Percentiles rank a stretch among this genome's conserved stretches.
Evolutionary conservation across 2,113 vertebrate species (phyloP).

Genomic region (Cynocephalus volans): DNA sequence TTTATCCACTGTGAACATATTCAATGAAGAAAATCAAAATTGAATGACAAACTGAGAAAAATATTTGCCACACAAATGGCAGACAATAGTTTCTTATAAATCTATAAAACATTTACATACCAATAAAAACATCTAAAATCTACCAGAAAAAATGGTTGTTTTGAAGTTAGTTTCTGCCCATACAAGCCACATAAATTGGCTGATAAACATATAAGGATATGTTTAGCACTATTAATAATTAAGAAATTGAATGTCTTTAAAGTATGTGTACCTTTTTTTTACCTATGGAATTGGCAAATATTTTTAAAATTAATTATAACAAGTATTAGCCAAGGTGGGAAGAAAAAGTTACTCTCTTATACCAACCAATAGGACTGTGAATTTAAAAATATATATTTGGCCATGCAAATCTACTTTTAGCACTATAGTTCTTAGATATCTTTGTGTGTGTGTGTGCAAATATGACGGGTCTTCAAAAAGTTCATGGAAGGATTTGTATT

Average conservation of each 20-base stretch:
- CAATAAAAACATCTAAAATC: not conserved
- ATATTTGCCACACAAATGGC: not conserved
- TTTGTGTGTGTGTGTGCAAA: not conserved
- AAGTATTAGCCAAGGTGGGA: not conserved
- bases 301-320: conserved; percentile 12
- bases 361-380: not conserved
- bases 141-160: not conserved
- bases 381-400: not conserved
- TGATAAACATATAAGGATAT: not conserved
- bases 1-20: not conserved
- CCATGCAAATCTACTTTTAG: not conserved
- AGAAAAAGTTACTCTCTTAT: not conserved
- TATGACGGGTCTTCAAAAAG: not conserved
- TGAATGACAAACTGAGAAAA: conserved; percentile 42
- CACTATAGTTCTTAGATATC: not conserved
- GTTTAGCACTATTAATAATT: not conserved
- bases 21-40: not conserved
- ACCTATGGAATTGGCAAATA: not conserved
- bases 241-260: not conserved
- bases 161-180: conserved; percentile 6
- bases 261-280: not conserved
- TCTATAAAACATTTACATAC: not conserved
- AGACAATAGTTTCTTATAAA: not conserved
- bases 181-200: not conserved
- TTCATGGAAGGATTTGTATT: too few species aligned